phyloP scores from a whole-genome alignment of 30 jellyfish, hydroid and myxozoan species.

The Turritopsis dohrnii region DNA sequence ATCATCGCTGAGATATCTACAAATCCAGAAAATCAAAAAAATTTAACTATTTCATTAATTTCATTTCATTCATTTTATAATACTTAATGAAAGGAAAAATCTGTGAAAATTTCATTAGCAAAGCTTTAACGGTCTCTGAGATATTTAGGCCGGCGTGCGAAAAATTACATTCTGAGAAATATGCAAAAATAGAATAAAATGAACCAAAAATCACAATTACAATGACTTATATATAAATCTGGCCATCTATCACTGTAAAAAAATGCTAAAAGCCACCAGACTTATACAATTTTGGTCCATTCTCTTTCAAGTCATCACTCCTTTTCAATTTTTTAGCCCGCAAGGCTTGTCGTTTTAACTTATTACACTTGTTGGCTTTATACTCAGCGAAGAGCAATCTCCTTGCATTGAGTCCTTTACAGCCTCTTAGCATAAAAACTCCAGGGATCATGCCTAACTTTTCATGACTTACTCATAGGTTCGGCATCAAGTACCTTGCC shows the following conservation, averaged over 20 bases:
- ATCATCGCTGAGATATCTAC: too few relatives aligned
- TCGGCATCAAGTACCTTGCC: too few relatives aligned
- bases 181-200: not conserved
- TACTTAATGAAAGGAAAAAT: not conserved
- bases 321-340: not conserved
- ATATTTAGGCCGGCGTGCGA: conserved; percentile 5
- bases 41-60: not conserved
- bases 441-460: too few relatives aligned
- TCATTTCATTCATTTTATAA: not conserved
- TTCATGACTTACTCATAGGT: too few relatives aligned
- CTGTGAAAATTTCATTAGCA: not conserved
- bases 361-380: too few relatives aligned
- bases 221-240: too few relatives aligned
- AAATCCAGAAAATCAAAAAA: not conserved
- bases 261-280: not conserved
- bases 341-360: not conserved
- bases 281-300: not conserved
- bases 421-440: too few relatives aligned
- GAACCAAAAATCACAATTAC: not conserved
- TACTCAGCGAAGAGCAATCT: too few relatives aligned
- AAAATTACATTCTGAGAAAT: not conserved
- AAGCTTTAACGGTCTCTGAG: conserved; percentile 5
- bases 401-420: too few relatives aligned
- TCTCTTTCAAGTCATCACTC: not conserved
- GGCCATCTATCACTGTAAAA: not conserved